Evolutionary conservation across 2,888 invertebrate species (phyloP).

Genomic region (Brenthis hecate): DNA sequence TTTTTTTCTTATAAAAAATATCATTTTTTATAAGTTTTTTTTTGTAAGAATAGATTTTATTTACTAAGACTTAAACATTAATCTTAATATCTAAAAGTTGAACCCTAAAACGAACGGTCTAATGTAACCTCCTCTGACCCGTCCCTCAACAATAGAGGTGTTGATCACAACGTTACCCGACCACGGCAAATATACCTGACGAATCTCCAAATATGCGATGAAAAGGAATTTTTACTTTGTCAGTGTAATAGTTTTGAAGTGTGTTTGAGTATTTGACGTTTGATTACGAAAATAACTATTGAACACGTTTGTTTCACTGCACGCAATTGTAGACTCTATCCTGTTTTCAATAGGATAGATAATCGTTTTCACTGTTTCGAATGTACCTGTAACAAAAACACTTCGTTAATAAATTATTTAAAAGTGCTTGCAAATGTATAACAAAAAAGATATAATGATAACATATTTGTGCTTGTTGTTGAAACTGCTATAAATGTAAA

Average conservation of each 20-base stretch:
- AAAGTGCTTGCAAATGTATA: background rate
- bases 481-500: too few species aligned
- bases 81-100: background rate
- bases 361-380: slow-evolving; percentile 25
- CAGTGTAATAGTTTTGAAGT: slow-evolving; percentile 39
- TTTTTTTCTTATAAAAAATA: too few species aligned
- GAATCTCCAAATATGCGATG: background rate
- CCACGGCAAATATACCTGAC: slow-evolving; percentile 30
- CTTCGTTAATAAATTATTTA: slow-evolving; percentile 29
- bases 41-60: slow-evolving; percentile 7
- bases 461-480: too few species aligned
- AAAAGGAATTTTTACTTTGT: slow-evolving; percentile 23
- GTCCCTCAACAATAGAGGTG: slow-evolving; percentile 41
- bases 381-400: slow-evolving; percentile 40
- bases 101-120: slow-evolving; percentile 29
- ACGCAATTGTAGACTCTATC: slow-evolving; percentile 18
- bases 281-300: slow-evolving; percentile 29
- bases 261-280: slow-evolving; percentile 38
- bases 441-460: too few species aligned
- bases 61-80: slow-evolving; percentile 10
- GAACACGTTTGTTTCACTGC: slow-evolving; percentile 6
- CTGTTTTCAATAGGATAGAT: background rate
- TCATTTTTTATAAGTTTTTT: background rate
- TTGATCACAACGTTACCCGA: slow-evolving; percentile 37
- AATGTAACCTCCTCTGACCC: slow-evolving; percentile 32